phyloP scores from a whole-genome alignment of 2,888 invertebrate species.

The Agrotis ipsilon region DNA sequence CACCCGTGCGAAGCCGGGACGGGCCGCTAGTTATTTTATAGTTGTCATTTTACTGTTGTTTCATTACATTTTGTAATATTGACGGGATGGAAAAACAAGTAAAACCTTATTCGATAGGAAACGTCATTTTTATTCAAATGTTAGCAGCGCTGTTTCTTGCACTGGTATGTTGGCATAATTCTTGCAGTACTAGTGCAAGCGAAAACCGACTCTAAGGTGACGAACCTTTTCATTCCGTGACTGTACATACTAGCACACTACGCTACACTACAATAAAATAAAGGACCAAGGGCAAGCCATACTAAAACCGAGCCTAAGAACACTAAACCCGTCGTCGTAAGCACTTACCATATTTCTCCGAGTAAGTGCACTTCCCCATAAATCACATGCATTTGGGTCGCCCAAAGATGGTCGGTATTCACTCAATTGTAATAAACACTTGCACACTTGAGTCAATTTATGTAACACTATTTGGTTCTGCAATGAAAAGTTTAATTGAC shows the following conservation, averaged over 20 bases:
- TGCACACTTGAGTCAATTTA: constrained; percentile 37
- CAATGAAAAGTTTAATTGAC: constrained; percentile 48
- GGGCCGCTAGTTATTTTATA: too few relatives aligned
- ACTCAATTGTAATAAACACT: constrained; percentile 52
- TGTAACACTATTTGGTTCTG: constrained; percentile 56
- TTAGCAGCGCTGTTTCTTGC: too few relatives aligned
- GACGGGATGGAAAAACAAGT: too few relatives aligned
- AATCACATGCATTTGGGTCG: constrained; percentile 82
- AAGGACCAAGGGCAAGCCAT: constrained; percentile 18
- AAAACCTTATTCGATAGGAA: too few relatives aligned
- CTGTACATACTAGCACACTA: constrained; percentile 27
- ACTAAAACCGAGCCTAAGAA: constrained; percentile 37
- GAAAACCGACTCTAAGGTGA: too few relatives aligned
- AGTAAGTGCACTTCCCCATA: constrained; percentile 85
- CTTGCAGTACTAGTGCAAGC: too few relatives aligned
- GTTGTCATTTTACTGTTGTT: too few relatives aligned
- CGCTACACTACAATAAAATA: constrained; percentile 10
- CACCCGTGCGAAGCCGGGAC: too few relatives aligned
- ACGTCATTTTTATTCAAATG: too few relatives aligned
- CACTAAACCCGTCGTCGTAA: constrained; percentile 57
- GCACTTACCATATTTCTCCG: constrained; percentile 82
- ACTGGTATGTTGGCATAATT: too few relatives aligned
- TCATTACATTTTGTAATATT: too few relatives aligned
- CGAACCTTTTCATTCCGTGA: too few relatives aligned
- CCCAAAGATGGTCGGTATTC: constrained; percentile 60